phyloP scores from a whole-genome alignment of 2,797 vertebrate species.

The Malacoraja senta region DNA sequence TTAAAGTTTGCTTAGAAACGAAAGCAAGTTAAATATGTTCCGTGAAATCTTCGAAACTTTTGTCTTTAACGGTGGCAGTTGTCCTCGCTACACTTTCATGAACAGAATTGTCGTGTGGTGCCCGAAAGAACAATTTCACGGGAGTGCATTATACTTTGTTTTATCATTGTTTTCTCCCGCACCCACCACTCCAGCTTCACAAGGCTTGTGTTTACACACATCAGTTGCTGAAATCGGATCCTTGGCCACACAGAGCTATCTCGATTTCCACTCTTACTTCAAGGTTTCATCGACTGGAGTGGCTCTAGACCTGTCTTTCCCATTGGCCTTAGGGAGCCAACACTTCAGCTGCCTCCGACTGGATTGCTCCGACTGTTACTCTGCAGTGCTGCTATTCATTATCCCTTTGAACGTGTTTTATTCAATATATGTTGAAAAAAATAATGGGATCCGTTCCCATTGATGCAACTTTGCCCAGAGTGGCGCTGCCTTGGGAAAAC shows the following conservation, averaged over 20 bases:
- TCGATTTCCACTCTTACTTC: background rate
- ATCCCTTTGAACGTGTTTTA: background rate
- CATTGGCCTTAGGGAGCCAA: background rate
- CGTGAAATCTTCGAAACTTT: background rate
- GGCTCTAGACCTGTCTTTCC: background rate
- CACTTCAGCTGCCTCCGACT: too few species aligned
- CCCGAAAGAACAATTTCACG: background rate
- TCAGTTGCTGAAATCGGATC: constrained; percentile 5
- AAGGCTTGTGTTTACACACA: background rate
- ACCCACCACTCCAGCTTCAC: background rate
- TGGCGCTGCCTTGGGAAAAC: background rate
- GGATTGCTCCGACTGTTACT: background rate
- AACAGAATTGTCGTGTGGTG: background rate
- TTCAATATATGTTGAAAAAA: background rate
- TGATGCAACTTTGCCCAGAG: background rate
- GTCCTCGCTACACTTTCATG: background rate
- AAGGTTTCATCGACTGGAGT: background rate
- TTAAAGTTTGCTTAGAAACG: background rate
- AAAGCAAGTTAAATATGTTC: background rate
- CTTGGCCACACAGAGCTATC: background rate
- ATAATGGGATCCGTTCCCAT: background rate
- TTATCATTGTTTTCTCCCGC: background rate
- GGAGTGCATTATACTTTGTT: background rate
- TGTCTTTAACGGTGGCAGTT: background rate
- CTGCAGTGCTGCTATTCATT: background rate